Percentiles rank a stretch among this genome's conserved stretches.
Evolutionary conservation across 2,797 vertebrate species (phyloP).

Genomic region (Erethizon dorsatum): DNA sequence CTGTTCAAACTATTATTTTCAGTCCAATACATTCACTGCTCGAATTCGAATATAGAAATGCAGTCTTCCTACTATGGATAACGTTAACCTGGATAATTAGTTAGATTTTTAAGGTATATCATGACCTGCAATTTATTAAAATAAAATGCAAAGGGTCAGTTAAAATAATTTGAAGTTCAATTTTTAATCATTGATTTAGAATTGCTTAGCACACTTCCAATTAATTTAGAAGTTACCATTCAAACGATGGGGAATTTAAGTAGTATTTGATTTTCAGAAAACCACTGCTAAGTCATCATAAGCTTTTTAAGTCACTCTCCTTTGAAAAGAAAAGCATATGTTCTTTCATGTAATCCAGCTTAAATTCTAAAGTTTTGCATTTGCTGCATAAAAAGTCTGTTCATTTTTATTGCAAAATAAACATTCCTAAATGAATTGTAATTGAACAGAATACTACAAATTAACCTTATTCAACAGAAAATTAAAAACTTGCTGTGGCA

Average conservation of each 20-base stretch:
- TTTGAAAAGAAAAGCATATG: slow-evolving; percentile 49
- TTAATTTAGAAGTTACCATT: slow-evolving; percentile 62
- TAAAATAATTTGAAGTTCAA: background rate
- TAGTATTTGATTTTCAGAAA: slow-evolving; percentile 69
- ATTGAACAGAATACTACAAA: background rate
- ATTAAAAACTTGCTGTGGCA: background rate
- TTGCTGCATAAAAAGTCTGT: background rate
- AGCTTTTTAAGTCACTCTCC: slow-evolving; percentile 57
- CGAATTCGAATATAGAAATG: background rate
- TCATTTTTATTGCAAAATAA: background rate
- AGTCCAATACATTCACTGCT: background rate
- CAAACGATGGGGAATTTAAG: background rate
- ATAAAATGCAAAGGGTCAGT: background rate
- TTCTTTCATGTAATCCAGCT: slow-evolving; percentile 53
- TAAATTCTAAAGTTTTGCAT: slow-evolving; percentile 64
- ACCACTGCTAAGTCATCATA: slow-evolving; percentile 52
- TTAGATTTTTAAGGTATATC: background rate
- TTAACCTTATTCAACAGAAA: background rate
- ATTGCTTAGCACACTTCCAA: background rate
- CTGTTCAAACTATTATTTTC: background rate
- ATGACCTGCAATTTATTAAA: background rate
- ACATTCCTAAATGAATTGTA: background rate
- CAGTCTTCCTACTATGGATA: background rate
- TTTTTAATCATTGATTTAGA: slow-evolving; percentile 59
- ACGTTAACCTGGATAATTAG: slow-evolving; percentile 23